Percentiles rank a stretch among this genome's conserved stretches.
Evolutionary conservation across 1,140 invertebrate species (phyloP).

Genomic region (Sminthurides bifidus): DNA sequence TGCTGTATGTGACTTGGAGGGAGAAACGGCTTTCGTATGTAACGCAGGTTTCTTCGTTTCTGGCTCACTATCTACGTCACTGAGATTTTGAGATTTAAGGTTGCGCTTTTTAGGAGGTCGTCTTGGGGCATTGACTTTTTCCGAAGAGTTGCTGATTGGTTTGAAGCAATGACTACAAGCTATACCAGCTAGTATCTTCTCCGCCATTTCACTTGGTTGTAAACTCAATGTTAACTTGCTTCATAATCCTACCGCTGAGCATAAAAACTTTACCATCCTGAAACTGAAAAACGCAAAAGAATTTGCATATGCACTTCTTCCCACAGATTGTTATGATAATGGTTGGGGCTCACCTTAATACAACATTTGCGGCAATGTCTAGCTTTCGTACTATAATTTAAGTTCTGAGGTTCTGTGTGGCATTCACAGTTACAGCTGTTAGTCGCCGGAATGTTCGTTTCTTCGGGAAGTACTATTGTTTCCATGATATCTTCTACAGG

Average conservation of each 20-base stretch:
- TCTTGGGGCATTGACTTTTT: background rate
- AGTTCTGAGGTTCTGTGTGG: conserved; percentile 16
- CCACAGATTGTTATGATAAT: background rate
- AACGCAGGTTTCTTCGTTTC: background rate
- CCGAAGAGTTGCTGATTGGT: background rate
- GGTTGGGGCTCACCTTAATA: conserved; percentile 20
- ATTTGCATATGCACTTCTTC: background rate
- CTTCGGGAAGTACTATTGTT: conserved; percentile 25
- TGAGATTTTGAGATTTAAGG: background rate
- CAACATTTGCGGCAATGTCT: conserved; percentile 29
- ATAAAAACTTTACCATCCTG: conserved; percentile 28
- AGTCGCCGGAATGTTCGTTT: conserved; percentile 18
- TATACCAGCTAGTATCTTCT: conserved; percentile 5
- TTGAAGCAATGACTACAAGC: conserved; percentile 7
- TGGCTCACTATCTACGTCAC: background rate
- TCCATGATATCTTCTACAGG: conserved; percentile 9
- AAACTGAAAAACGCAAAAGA: conserved; percentile 14
- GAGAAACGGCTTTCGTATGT: background rate
- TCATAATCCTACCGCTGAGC: conserved; percentile 23
- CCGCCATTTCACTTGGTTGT: conserved; percentile 1
- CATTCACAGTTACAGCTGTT: conserved; percentile 26
- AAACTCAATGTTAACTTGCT: conserved; percentile 23
- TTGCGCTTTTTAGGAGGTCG: background rate
- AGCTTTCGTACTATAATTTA: conserved; percentile 6
- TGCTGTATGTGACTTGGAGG: background rate